Conservation (phyloP, 2,888 invertebrate genomes). For the Calameuta idolon region DNA sequence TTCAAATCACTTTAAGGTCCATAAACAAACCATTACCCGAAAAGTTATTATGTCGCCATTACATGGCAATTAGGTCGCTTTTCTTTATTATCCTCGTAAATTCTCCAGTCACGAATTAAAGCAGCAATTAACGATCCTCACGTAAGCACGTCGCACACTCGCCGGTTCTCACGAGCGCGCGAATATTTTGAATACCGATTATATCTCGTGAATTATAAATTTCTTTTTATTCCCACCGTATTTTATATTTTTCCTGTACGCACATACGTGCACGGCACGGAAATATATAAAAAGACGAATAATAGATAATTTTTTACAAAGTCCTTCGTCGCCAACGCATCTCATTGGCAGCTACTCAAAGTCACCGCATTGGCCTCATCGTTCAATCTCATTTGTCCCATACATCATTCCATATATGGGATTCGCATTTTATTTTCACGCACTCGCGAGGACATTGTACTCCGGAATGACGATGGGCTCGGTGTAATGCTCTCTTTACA, state of each 20-base stretch:
- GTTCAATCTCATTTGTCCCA: neutral
- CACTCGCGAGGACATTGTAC: neutral
- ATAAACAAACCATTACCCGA: slow-evolving; percentile 19
- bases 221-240: neutral
- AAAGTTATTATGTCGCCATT: neutral
- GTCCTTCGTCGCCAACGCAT: neutral
- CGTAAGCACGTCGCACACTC: neutral
- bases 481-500: neutral
- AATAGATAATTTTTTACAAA: neutral
- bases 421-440: neutral
- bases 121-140: slow-evolving; percentile 11
- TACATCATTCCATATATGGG: neutral
- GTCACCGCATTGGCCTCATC: no score
- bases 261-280: no score
- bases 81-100: slow-evolving; percentile 35
- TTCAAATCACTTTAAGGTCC: slow-evolving; percentile 19
- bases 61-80: slow-evolving; percentile 17
- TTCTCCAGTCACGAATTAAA: slow-evolving; percentile 38
- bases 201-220: neutral
- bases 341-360: no score
- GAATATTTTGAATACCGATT: neutral
- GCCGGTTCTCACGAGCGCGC: neutral
- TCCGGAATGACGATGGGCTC: neutral
- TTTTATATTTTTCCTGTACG: neutral
- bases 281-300: neutral